Percentiles rank a stretch among this genome's conserved stretches.
phyloP scores from a whole-genome alignment of 2,888 invertebrate genomes.

The Neelides folsomi region DNA sequence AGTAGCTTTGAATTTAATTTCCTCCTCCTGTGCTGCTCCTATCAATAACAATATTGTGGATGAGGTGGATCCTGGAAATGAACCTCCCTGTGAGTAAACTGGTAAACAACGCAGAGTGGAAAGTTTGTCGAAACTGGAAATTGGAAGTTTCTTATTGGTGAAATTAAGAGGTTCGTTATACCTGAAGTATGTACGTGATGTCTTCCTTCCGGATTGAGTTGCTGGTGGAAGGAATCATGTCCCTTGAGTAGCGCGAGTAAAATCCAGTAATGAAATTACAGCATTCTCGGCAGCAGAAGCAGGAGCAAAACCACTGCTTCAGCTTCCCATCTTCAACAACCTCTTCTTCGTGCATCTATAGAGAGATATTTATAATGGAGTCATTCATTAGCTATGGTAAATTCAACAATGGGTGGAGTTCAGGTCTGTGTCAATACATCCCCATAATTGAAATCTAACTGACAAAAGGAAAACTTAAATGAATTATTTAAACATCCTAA shows the following conservation, averaged over 20 bases:
- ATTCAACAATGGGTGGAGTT: not conserved
- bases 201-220: conserved; percentile 19
- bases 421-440: not conserved
- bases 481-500: too few relatives aligned
- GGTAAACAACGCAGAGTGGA: too few relatives aligned
- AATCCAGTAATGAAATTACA: conserved; percentile 17
- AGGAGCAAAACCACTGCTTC: conserved; percentile 18
- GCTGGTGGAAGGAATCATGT: not conserved
- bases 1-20: too few relatives aligned
- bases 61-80: too few relatives aligned
- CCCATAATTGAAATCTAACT: not conserved
- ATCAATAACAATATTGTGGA: too few relatives aligned
- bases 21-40: too few relatives aligned
- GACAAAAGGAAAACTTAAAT: too few relatives aligned
- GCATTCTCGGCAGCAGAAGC: conserved; percentile 20
- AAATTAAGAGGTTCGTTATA: conserved; percentile 1
- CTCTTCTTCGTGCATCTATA: too few relatives aligned
- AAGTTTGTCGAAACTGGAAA: not conserved
- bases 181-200: conserved; percentile 22
- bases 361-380: too few relatives aligned
- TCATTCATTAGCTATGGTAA: too few relatives aligned
- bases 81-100: too few relatives aligned
- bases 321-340: conserved; percentile 7
- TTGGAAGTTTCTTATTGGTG: not conserved
- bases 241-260: conserved; percentile 17